These are phyloP conservation scores for Remorina albescens DNA, from an alignment of 2,797 vertebrate species.

Conservation along the genomic window DNA sequence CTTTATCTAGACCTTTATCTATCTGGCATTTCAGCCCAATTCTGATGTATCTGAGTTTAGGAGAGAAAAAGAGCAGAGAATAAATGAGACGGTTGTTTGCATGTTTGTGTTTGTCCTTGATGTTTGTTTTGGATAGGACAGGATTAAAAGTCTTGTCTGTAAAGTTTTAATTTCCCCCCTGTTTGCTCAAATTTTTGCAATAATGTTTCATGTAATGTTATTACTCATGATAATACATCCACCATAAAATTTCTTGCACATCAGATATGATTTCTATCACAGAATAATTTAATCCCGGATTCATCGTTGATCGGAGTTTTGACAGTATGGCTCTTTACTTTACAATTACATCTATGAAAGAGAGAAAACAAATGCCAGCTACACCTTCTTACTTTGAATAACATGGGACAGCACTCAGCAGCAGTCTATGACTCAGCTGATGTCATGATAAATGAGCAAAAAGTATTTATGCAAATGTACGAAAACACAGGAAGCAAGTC, in stretches of 20 bases:
- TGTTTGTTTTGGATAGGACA: background rate
- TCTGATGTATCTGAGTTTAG: slow-evolving; percentile 38
- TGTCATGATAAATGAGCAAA: background rate
- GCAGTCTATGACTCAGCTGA: background rate
- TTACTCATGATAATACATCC: background rate
- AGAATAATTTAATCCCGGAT: no score
- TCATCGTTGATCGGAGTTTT: no score
- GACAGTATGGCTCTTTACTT: no score
- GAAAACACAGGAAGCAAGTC: background rate
- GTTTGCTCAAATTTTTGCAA: background rate
- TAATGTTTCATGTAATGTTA: background rate
- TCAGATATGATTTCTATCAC: no score
- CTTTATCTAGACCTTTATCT: no score
- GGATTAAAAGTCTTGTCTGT: background rate
- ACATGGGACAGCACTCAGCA: background rate
- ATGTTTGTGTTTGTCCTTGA: background rate
- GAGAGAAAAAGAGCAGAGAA: slow-evolving; percentile 13
- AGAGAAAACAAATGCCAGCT: background rate
- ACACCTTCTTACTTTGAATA: background rate
- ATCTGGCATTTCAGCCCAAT: slow-evolving; percentile 14
- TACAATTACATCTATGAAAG: background rate
- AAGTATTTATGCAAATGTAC: background rate
- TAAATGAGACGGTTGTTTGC: slow-evolving; percentile 6
- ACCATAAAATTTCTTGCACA: no score
- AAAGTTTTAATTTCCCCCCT: background rate